Conservation (phyloP, 1,140 invertebrate genomes). For the Thalassaphorura encarpata region DNA sequence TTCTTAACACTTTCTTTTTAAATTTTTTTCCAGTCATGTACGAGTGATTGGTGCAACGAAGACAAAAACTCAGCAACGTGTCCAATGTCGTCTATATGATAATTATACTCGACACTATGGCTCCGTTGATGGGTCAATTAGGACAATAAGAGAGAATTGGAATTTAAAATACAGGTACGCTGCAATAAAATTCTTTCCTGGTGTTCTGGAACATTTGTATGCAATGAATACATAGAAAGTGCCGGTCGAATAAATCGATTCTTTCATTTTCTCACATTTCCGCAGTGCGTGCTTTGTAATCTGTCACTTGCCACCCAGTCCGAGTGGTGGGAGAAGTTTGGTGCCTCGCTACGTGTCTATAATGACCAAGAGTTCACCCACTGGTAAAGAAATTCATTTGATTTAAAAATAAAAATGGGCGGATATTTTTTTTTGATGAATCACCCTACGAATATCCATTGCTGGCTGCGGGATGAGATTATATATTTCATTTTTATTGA, state of each 20-base stretch:
- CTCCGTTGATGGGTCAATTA: constrained; percentile 36
- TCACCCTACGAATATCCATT: no score
- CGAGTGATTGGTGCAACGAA: constrained; percentile 77
- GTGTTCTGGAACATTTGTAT: neutral
- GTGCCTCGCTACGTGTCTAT: constrained; percentile 53
- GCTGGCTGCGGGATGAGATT: no score
- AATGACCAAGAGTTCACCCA: constrained; percentile 40
- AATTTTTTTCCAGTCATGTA: constrained; percentile 48
- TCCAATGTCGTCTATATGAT: constrained; percentile 79
- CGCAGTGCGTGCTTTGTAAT: constrained; percentile 74
- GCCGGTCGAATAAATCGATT: no score
- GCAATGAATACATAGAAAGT: no score
- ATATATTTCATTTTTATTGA: no score
- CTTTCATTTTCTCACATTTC: constrained; percentile 9
- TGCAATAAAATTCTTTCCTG: neutral
- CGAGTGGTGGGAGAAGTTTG: no score
- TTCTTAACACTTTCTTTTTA: no score
- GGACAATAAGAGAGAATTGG: constrained; percentile 85
- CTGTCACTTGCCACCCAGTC: constrained; percentile 18
- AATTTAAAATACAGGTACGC: constrained; percentile 67
- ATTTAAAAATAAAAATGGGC: no score
- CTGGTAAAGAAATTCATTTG: no score
- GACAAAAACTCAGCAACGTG: constrained; percentile 66
- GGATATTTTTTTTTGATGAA: no score
- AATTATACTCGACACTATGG: constrained; percentile 34